Percentiles rank a stretch among this genome's conserved stretches.
These are phyloP conservation scores for Sebastiscus albofasciatus DNA, from an alignment of 2,797 vertebrate genomes.

Conservation along the genomic window DNA sequence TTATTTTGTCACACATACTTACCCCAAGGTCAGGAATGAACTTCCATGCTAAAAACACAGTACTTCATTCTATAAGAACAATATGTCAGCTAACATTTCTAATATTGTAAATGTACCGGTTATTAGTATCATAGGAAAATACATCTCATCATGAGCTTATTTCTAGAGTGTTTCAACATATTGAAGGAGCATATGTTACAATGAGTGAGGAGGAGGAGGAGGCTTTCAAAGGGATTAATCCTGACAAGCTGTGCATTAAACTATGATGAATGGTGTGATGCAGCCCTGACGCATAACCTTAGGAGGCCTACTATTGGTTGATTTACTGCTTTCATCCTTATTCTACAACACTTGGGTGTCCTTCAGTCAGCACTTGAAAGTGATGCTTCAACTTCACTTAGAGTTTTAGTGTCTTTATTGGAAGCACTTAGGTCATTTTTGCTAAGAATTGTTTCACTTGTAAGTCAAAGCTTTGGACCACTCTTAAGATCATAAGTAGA, in stretches of 20 bases:
- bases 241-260: constrained; percentile 5
- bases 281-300: constrained; percentile 7
- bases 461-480: background rate
- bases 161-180: background rate
- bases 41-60: background rate
- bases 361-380: background rate
- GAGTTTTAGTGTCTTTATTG: background rate
- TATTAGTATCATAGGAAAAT: background rate
- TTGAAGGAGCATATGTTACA: background rate
- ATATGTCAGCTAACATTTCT: background rate
- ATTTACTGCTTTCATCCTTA: background rate
- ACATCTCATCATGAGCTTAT: background rate
- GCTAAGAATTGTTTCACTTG: background rate
- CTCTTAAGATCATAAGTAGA: background rate
- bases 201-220: background rate
- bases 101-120: background rate
- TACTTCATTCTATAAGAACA: background rate
- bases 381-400: background rate
- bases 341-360: background rate
- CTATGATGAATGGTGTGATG: constrained; percentile 26
- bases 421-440: background rate
- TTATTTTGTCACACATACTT: background rate
- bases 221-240: constrained; percentile 13
- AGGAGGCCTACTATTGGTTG: background rate
- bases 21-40: background rate